Conservation (phyloP, 37 sponge, comb jelly and placozoan species). For the Ephydatia muelleri region DNA sequence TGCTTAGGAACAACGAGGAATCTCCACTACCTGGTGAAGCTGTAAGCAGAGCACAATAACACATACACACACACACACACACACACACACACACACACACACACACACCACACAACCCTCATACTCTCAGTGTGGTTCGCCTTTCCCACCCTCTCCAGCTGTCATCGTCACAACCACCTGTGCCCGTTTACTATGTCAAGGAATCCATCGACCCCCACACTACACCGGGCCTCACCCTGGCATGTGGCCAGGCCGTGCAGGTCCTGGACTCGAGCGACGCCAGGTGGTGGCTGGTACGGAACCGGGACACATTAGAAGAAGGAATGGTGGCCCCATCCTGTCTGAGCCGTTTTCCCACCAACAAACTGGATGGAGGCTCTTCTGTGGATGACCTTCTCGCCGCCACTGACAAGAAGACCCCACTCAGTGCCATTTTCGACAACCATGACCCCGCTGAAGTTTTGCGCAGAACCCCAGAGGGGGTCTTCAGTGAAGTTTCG, state of each 20-base stretch:
- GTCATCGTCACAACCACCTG: neutral
- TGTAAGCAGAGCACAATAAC: neutral
- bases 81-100: neutral
- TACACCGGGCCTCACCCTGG: neutral
- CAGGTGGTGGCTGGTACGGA: slow-evolving; percentile 25
- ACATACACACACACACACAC: neutral
- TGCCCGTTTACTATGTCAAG: slow-evolving; percentile 5
- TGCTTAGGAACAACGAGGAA: neutral
- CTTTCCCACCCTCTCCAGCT: neutral
- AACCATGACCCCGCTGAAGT: neutral
- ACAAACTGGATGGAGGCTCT: neutral
- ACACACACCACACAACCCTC: too few species aligned
- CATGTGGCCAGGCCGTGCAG: slow-evolving; percentile 39
- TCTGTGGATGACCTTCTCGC: neutral
- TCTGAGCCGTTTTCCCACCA: neutral
- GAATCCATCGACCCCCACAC: slow-evolving; percentile 14
- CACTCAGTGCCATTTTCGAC: neutral
- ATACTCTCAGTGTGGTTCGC: neutral
- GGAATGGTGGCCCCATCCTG: slow-evolving; percentile 8
- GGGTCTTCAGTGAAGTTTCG: neutral
- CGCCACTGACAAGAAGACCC: neutral
- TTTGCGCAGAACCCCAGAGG: neutral
- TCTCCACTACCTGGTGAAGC: neutral
- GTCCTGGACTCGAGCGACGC: slow-evolving; percentile 32
- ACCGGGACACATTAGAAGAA: neutral